phyloP scores from a whole-genome alignment of 2,888 invertebrate genomes.

The Anorthoa munda region DNA sequence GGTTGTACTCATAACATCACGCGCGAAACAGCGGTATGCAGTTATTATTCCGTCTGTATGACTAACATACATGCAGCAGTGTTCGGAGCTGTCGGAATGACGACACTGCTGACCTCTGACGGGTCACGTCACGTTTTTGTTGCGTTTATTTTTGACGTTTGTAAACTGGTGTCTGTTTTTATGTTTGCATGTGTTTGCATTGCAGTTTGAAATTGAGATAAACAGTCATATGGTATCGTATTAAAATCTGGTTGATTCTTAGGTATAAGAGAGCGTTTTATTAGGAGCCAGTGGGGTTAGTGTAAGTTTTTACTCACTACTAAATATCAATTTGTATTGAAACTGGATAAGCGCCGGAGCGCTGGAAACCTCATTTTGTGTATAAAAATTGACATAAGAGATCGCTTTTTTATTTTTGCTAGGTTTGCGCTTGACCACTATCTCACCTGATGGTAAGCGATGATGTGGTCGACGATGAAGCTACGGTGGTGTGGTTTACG shows the following conservation, averaged over 20 bases:
- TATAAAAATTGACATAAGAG: too few relatives aligned
- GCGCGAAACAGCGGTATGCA: conserved; percentile 28
- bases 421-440: too few relatives aligned
- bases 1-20: conserved; percentile 52
- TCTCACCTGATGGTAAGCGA: too few relatives aligned
- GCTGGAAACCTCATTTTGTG: too few relatives aligned
- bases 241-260: background rate
- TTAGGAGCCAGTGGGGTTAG: background rate
- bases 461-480: too few relatives aligned
- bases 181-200: conserved; percentile 24
- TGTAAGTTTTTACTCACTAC: too few relatives aligned
- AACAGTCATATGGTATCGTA: conserved; percentile 6
- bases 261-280: background rate
- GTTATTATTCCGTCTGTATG: conserved; percentile 57
- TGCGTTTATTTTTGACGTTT: conserved; percentile 33
- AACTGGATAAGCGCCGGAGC: too few relatives aligned
- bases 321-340: too few relatives aligned
- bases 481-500: too few relatives aligned
- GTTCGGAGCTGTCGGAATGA: conserved; percentile 31
- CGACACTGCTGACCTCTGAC: conserved; percentile 54
- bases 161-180: conserved; percentile 45
- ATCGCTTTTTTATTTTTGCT: too few relatives aligned
- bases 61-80: conserved; percentile 50
- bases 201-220: conserved; percentile 17
- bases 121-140: conserved; percentile 47